Evolutionary conservation across 1,140 invertebrate genomes (phyloP).

Genomic region (Eueides isabella): DNA sequence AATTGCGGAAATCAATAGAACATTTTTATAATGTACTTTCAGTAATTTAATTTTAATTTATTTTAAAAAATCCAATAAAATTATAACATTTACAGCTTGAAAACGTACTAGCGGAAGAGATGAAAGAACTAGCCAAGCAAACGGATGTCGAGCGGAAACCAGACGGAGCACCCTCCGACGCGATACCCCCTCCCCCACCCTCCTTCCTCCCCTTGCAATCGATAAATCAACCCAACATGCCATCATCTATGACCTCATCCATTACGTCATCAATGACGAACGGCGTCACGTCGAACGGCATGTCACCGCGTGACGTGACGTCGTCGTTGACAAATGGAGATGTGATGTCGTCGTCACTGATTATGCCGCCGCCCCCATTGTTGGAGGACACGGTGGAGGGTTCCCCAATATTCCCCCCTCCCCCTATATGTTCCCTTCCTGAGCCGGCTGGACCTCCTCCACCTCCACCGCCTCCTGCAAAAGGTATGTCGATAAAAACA

Average conservation of each 20-base stretch:
- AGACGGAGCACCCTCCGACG: conserved; percentile 71
- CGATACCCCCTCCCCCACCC: conserved; percentile 68
- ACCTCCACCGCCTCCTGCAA: conserved; percentile 57
- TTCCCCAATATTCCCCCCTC: conserved; percentile 69
- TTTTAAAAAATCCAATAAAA: too few species aligned
- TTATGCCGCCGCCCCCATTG: conserved; percentile 61
- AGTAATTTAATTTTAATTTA: too few species aligned
- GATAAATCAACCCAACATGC: conserved; percentile 49
- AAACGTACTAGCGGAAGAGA: conserved; percentile 75
- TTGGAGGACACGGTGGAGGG: conserved; percentile 46
- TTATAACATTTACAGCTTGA: conserved; percentile 62
- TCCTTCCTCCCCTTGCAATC: conserved; percentile 61
- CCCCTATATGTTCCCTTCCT: conserved; percentile 83
- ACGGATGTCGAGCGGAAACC: conserved; percentile 72
- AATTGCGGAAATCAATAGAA: too few species aligned
- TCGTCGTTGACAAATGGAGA: conserved; percentile 54
- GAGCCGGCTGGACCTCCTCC: conserved; percentile 89
- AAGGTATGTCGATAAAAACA: conserved; percentile 47
- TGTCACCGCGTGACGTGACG: conserved; percentile 46
- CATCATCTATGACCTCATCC: conserved; percentile 35
- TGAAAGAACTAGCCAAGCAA: conserved; percentile 69
- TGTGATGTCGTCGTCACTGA: conserved; percentile 66
- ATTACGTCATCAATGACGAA: conserved; percentile 52
- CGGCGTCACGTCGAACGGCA: conserved; percentile 46
- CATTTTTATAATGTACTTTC: too few species aligned